Conservation (phyloP, 2,888 invertebrate species). For the Tetragonula carbonaria region DNA sequence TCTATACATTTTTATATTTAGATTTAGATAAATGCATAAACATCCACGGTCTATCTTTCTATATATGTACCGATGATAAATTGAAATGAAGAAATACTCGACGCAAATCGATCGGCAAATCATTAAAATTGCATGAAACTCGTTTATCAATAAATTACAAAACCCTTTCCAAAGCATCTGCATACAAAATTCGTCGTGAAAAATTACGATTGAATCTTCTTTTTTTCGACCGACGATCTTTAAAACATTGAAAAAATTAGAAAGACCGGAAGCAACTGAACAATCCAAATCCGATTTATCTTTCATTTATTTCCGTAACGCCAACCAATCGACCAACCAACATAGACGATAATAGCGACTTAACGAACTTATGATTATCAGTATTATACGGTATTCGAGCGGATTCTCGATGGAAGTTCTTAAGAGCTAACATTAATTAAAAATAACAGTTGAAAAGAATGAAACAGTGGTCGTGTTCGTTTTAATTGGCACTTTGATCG, state of each 20-base stretch:
- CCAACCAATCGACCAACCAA: constrained; percentile 17
- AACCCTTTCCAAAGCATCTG: not conserved
- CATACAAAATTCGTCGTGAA: not conserved
- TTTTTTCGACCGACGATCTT: not conserved
- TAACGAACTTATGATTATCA: constrained; percentile 32
- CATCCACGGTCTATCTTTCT: too few relatives aligned
- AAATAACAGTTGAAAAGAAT: constrained; percentile 10
- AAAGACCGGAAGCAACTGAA: not conserved
- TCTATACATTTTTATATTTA: too few relatives aligned
- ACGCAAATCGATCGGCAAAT: not conserved
- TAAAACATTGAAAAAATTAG: not conserved
- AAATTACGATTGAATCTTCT: not conserved
- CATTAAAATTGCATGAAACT: not conserved
- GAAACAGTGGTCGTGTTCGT: constrained; percentile 43
- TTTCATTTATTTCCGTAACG: not conserved
- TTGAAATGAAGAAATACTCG: not conserved
- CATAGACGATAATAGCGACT: constrained; percentile 16
- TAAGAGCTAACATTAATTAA: constrained; percentile 37
- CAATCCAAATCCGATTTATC: constrained; percentile 20
- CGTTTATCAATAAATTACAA: not conserved
- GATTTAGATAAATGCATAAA: too few relatives aligned
- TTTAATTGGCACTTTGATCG: constrained; percentile 65
- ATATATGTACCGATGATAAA: not conserved
- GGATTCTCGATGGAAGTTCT: constrained; percentile 23
- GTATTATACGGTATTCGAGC: constrained; percentile 22